phyloP scores from a whole-genome alignment of 2,888 invertebrate genomes.

The Oxytorus armatus region DNA sequence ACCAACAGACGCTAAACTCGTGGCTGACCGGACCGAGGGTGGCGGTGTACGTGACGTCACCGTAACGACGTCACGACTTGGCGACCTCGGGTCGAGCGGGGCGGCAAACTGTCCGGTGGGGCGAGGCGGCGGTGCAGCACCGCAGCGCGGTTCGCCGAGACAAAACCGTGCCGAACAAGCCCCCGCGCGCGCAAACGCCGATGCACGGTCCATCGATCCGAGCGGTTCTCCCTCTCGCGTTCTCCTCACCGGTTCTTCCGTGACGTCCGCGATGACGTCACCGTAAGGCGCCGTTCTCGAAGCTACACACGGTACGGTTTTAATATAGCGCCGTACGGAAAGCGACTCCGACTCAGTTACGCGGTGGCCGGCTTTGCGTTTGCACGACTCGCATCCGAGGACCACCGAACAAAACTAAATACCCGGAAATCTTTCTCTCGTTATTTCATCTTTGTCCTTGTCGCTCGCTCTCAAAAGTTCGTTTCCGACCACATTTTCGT shows the following conservation, averaged over 20 bases:
- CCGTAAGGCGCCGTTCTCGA: constrained; percentile 80
- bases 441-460: no score
- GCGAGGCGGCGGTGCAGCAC: no score
- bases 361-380: constrained; percentile 82
- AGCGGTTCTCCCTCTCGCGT: neutral
- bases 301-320: constrained; percentile 83
- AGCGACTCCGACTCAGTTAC: constrained; percentile 83
- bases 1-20: constrained; percentile 54
- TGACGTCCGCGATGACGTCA: constrained; percentile 77
- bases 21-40: constrained; percentile 57
- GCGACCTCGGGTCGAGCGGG: no score
- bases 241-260: constrained; percentile 55
- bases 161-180: neutral
- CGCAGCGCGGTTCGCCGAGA: no score
- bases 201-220: constrained; percentile 65
- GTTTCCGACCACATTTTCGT: no score
- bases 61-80: constrained; percentile 67
- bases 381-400: no score
- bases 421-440: no score
- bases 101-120: no score
- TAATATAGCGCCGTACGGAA: constrained; percentile 83
- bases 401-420: neutral
- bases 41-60: constrained; percentile 63
- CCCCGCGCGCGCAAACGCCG: constrained; percentile 10
- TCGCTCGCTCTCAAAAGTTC: no score